Evolutionary conservation across 2,113 vertebrate species (phyloP), one percentile per base, ranked within the genome.

Genomic region (Eptatretus burgeri): DNA sequence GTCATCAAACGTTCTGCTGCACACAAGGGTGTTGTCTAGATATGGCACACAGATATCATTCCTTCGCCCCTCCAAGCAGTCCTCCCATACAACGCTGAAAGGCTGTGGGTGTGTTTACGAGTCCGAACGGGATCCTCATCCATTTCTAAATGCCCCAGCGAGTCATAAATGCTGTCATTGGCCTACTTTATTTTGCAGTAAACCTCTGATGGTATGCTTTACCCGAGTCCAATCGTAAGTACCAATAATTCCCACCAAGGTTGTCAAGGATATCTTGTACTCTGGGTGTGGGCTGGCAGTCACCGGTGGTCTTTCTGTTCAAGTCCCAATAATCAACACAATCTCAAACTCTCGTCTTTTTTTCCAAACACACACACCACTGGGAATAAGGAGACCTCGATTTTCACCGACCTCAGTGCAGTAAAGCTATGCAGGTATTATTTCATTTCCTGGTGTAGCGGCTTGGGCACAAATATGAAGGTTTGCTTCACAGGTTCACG

Each of bases 341-440:
- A 5, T 4, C 53, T 16, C 7, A 62, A 18, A 12, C 50, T 65
- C 10, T 60, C 50, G 50, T 66, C 62, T 19, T 63, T 67, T 51
- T 65, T 63, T n/a, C 53, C 13, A 18, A n/a, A n/a, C n/a, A 66
- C 53, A 51, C 66, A 64, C 11, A 63, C 63, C 27, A 69, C 62
- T 41, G 65, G 63, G 64, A n/a, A 65, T 68, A 68, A 2, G 51
- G 14, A 8, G 66, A 65, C 12, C 10, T 51, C 1, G 64, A 68
- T 13, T 69, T 68, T 11, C 64, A 12, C 68, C 67, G 66, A 1
- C 68, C 66, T n/a, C n/a, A 66, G 67, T 49, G 67, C 50, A 14
- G 64, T 65, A 2, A 68, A 10, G 19, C 64, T 52, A n/a, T 13
- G 62, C 11, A 69, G 27, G 18, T 67, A 67, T 5, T 65, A 63